phyloP scores from a whole-genome alignment of 2,113 vertebrate genomes.

The Dendrocopos noguchii region DNA sequence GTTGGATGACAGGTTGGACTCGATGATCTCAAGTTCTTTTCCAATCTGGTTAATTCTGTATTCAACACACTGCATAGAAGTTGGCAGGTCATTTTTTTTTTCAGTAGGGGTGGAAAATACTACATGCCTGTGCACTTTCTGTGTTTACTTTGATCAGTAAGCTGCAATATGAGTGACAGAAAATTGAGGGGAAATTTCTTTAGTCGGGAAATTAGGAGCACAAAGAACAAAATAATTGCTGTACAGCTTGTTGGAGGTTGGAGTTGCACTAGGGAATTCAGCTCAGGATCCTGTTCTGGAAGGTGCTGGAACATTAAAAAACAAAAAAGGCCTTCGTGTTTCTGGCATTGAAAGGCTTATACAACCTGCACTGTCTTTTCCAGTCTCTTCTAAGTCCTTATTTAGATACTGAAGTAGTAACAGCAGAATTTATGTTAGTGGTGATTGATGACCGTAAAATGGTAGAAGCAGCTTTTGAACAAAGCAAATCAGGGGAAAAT shows the following conservation, averaged over 20 bases:
- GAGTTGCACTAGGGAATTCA: not conserved
- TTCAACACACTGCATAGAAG: not conserved
- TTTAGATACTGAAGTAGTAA: not conserved
- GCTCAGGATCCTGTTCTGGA: not conserved
- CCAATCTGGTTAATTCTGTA: too few relatives aligned
- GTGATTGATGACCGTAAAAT: not conserved
- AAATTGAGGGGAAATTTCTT: not conserved
- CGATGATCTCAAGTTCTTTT: too few relatives aligned
- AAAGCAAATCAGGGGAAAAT: not conserved
- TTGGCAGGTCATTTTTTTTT: not conserved
- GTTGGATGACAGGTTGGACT: too few relatives aligned
- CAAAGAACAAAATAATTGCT: not conserved
- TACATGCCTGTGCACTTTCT: not conserved
- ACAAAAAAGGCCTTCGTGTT: not conserved
- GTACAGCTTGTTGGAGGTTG: not conserved
- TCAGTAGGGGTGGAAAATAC: not conserved
- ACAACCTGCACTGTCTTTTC: not conserved
- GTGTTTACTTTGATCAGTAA: not conserved
- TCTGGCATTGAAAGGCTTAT: not conserved
- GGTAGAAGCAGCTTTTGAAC: not conserved
- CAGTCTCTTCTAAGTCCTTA: not conserved
- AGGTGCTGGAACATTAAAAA: not conserved
- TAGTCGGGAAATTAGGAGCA: not conserved
- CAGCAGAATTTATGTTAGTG: not conserved
- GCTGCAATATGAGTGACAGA: not conserved